These are phyloP conservation scores for Phytoseiulus persimilis DNA, from an alignment of 2,888 invertebrate genomes.

Conservation along the genomic window DNA sequence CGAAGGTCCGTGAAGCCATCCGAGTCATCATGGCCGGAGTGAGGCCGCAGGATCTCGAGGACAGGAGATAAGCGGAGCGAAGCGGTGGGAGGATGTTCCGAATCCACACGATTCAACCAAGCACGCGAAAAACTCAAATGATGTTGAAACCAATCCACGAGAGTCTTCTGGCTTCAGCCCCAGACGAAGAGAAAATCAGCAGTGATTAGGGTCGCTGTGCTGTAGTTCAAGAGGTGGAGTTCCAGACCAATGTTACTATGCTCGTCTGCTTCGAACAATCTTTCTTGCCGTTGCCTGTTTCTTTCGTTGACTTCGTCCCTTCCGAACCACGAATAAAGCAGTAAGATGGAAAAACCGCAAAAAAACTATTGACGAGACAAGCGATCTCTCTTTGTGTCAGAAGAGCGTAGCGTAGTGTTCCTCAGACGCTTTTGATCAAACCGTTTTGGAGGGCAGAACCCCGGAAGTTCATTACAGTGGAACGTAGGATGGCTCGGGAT, in stretches of 20 bases:
- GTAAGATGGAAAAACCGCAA: neutral
- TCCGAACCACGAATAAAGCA: neutral
- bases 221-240: neutral
- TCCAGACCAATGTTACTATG: neutral
- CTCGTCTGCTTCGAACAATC: neutral
- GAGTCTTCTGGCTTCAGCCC: neutral
- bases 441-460: neutral
- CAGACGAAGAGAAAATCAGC: neutral
- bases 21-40: neutral
- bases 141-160: neutral
- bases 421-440: neutral
- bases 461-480: neutral
- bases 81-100: neutral
- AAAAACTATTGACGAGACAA: neutral
- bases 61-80: constrained; percentile 36
- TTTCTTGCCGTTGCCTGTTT: neutral
- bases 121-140: neutral
- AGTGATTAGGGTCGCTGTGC: neutral
- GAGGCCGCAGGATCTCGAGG: constrained; percentile 13
- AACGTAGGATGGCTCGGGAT: neutral
- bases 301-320: neutral
- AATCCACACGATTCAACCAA: neutral
- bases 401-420: neutral
- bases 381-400: neutral
- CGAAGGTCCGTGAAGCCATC: constrained; percentile 18